Conservation (phyloP, 2,797 vertebrate species). For the Micromesistius poutassou region DNA sequence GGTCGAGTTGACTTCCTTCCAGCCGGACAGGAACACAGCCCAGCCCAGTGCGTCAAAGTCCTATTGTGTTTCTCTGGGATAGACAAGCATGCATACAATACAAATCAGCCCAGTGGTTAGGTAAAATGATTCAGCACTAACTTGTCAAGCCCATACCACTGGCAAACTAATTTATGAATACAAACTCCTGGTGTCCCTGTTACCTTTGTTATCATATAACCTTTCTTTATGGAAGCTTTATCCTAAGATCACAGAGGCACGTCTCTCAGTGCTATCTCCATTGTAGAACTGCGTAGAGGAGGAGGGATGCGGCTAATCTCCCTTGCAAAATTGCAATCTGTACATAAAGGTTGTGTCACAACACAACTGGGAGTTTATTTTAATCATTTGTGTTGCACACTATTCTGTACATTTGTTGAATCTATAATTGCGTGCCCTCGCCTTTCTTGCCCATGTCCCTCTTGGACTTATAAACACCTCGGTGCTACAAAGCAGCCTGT, state of each 20-base stretch:
- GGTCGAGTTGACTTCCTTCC: constrained; percentile 52
- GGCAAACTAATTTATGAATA: too few relatives aligned
- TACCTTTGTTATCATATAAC: background rate
- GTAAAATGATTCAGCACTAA: background rate
- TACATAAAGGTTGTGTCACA: background rate
- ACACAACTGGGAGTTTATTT: background rate
- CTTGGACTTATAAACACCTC: background rate
- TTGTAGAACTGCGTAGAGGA: background rate
- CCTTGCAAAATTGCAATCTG: background rate
- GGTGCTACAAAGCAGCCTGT: background rate
- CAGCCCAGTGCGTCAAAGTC: constrained; percentile 34
- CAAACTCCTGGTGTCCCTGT: background rate
- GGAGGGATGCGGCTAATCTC: background rate
- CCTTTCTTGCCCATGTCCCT: background rate
- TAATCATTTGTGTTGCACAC: background rate
- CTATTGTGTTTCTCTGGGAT: constrained; percentile 11
- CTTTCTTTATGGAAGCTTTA: background rate
- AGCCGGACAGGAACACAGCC: constrained; percentile 14
- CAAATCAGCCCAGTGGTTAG: background rate
- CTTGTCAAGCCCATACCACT: too few relatives aligned
- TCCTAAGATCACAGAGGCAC: background rate
- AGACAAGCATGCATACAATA: background rate
- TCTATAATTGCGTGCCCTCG: background rate
- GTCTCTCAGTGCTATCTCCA: background rate
- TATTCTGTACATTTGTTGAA: background rate